Conservation (phyloP, 2,797 vertebrate genomes). For the Echiichthys vipera region DNA sequence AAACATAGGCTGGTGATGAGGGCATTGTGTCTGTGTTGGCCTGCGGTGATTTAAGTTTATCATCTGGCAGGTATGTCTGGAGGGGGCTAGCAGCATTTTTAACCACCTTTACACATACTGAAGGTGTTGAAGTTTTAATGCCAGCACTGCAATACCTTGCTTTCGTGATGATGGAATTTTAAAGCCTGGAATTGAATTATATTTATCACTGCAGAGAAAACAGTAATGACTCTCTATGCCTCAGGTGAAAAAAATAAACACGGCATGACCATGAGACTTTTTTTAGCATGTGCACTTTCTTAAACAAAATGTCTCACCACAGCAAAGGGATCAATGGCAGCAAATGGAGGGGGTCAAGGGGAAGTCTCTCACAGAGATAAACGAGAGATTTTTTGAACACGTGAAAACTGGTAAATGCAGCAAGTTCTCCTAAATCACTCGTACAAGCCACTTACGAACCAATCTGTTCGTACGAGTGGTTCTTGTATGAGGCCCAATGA, state of each 20-base stretch:
- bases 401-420: too few species aligned
- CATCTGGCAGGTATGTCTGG: constrained; percentile 40
- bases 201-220: constrained; percentile 41
- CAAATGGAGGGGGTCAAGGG: too few species aligned
- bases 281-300: background rate
- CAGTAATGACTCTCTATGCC: background rate
- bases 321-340: too few species aligned
- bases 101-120: constrained; percentile 31
- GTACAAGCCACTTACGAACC: too few species aligned
- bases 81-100: constrained; percentile 28
- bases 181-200: constrained; percentile 45
- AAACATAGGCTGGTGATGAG: constrained; percentile 24
- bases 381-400: too few species aligned
- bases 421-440: too few species aligned
- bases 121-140: constrained; percentile 29
- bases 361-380: too few species aligned
- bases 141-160: constrained; percentile 17
- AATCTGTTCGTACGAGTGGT: too few species aligned
- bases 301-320: too few species aligned
- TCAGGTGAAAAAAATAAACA: constrained; percentile 7
- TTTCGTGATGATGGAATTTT: constrained; percentile 42
- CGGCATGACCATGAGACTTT: background rate
- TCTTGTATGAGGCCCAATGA: too few species aligned
- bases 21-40: constrained; percentile 17
- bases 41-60: constrained; percentile 42